Conservation (phyloP, 2,797 vertebrate species). For the Acipenser ruthenus region DNA sequence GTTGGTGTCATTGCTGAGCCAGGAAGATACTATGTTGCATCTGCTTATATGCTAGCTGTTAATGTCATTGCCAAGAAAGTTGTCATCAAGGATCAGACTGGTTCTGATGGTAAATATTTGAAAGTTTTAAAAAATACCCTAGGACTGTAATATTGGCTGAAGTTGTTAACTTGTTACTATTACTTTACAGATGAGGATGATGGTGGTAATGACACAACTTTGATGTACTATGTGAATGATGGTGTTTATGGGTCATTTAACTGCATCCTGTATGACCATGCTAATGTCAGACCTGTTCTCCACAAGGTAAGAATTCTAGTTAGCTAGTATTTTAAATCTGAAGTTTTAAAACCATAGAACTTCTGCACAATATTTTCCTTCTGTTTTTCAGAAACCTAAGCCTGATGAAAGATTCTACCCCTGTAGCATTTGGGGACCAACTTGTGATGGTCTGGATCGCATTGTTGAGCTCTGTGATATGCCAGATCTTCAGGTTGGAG, state of each 20-base stretch:
- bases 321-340: too few relatives aligned
- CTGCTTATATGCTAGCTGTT: constrained; percentile 86
- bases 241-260: constrained; percentile 96
- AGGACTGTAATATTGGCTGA: not conserved
- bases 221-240: constrained; percentile 97
- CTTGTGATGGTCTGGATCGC: constrained; percentile 88
- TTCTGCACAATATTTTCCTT: not conserved
- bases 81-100: constrained; percentile 72
- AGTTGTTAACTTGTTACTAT: not conserved
- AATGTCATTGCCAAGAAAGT: constrained; percentile 96
- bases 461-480: constrained; percentile 80
- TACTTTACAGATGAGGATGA: constrained; percentile 74
- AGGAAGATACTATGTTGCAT: constrained; percentile 89
- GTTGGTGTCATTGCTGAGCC: constrained; percentile 84
- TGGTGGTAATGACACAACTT: constrained; percentile 66
- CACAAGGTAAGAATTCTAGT: constrained; percentile 67
- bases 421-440: constrained; percentile 95
- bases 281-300: constrained; percentile 76
- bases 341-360: too few relatives aligned
- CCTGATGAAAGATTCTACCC: constrained; percentile 81
- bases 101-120: constrained; percentile 59
- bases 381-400: constrained; percentile 70
- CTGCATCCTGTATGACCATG: constrained; percentile 89
- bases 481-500: constrained; percentile 86
- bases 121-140: not conserved